Evolutionary conservation across 2,797 vertebrate species (phyloP), one percentile per base, ranked within the genome.

Genomic region (Phoxinus dragarum): DNA sequence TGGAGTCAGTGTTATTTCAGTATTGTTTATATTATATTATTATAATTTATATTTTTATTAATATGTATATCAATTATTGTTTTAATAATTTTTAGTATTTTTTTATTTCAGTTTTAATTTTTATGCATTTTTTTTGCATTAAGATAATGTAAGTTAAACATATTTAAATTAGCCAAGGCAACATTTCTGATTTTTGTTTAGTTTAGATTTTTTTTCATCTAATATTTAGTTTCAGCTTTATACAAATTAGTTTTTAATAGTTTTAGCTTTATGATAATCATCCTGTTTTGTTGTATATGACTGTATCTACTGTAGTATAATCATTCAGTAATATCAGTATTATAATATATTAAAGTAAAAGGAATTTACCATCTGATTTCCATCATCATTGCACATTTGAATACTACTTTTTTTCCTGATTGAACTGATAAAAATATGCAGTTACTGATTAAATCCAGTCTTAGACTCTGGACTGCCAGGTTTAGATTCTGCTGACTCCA

Each of bases 381-480:
- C 11, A 16, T 64, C 61, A 31, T 34, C 17, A 74, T 74, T 49
- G 27, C 27, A 49, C 27, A 47, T 49, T 73, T 31, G 5, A 44
- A 73, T n/a, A 12, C 11, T 0, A 16, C 47, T 2, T n/a, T 71
- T 69, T 0, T 16, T 4, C 12, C 23, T 9, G 17, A 19, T 19
- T 2, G 27, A 34, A 2, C 12, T 49, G 6, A 16, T 73, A 49
- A 34, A 74, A 74, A 44, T 38, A 34, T 4, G 61, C 23, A 9
- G 85, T 84, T 64, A 82, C 56, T 69, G 4, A 79, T 86, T 82
- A 74, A 38, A 36, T 75, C 38, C 36, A 8, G 44, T 49, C 89
- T 92, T 92, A 88, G 89, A 93, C 92, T 88, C 73, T 87, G 67
- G 87, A 64, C 78, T 6, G 82, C 10, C 77, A 47, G 38, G 14